These are phyloP conservation scores for Tenthredo notha DNA, from an alignment of 2,888 invertebrate species.

Conservation along the genomic window DNA sequence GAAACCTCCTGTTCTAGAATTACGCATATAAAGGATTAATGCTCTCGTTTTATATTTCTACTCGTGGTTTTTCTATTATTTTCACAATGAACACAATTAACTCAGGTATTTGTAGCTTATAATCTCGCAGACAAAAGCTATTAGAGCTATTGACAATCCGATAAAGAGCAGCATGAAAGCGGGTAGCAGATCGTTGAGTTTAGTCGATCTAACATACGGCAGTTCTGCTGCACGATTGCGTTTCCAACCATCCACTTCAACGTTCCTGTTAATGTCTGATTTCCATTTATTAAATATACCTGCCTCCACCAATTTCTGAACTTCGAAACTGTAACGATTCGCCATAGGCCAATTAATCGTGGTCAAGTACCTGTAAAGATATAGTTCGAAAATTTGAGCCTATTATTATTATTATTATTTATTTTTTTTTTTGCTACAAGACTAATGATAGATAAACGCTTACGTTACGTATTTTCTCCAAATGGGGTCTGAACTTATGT, in stretches of 20 bases:
- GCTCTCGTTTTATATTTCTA: neutral
- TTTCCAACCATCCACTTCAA: neutral
- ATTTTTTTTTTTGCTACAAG: neutral
- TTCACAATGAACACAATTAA: neutral
- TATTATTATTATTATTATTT: too few species aligned
- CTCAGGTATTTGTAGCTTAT: neutral
- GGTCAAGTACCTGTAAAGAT: neutral
- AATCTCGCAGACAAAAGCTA: slow-evolving; percentile 17
- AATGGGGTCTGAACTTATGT: neutral
- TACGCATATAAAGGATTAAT: neutral
- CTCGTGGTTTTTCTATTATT: neutral
- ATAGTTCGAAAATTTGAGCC: neutral
- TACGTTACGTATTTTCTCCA: neutral
- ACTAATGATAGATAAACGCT: neutral
- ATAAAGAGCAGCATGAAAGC: neutral
- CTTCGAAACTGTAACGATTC: slow-evolving; percentile 10
- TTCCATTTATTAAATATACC: slow-evolving; percentile 29
- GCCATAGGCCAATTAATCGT: slow-evolving; percentile 35
- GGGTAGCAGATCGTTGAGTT: neutral
- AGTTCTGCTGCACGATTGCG: neutral
- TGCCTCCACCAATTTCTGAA: neutral
- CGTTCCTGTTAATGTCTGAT: neutral
- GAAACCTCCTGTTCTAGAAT: neutral
- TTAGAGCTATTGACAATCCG: neutral
- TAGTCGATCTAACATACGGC: neutral